phyloP scores from a whole-genome alignment of 1,140 invertebrate species.

The Halotydeus destructor region DNA sequence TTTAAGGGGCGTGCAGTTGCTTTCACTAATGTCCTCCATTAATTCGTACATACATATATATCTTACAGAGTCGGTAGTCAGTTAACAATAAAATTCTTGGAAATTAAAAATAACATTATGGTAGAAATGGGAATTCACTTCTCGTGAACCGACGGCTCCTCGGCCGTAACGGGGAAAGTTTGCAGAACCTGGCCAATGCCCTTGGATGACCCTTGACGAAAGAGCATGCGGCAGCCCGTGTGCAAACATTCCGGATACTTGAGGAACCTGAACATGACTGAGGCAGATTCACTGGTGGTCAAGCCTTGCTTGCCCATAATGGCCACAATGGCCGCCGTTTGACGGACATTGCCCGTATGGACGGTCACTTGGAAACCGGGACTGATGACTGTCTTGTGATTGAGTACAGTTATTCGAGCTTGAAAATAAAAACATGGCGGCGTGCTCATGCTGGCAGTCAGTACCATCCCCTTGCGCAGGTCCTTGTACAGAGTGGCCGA shows the following conservation, averaged over 20 bases:
- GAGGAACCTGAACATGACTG: conserved; percentile 68
- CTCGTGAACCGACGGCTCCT: no score
- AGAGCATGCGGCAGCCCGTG: conserved; percentile 59
- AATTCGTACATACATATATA: no score
- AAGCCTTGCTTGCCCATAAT: conserved; percentile 37
- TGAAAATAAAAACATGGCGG: conserved; percentile 21
- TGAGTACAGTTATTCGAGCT: conserved; percentile 64
- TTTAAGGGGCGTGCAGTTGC: no score
- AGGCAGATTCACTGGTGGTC: conserved; percentile 59
- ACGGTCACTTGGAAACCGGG: conserved; percentile 80
- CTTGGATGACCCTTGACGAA: conserved; percentile 68
- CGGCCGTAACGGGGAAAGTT: conserved; percentile 38
- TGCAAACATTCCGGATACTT: conserved; percentile 75
- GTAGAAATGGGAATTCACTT: no score
- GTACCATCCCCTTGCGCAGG: conserved; percentile 57
- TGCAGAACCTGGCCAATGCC: conserved; percentile 75
- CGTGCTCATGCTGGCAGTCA: conserved; percentile 10
- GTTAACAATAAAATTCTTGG: no score
- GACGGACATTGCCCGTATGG: conserved; percentile 79
- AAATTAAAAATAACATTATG: no score
- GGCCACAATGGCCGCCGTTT: conserved; percentile 61
- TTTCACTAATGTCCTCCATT: no score
- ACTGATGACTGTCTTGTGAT: conserved; percentile 58
- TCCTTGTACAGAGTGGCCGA: conserved; percentile 6
- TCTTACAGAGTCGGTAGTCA: no score